Conservation (phyloP, 2,797 vertebrate species). For the Peromyscus aztecus region DNA sequence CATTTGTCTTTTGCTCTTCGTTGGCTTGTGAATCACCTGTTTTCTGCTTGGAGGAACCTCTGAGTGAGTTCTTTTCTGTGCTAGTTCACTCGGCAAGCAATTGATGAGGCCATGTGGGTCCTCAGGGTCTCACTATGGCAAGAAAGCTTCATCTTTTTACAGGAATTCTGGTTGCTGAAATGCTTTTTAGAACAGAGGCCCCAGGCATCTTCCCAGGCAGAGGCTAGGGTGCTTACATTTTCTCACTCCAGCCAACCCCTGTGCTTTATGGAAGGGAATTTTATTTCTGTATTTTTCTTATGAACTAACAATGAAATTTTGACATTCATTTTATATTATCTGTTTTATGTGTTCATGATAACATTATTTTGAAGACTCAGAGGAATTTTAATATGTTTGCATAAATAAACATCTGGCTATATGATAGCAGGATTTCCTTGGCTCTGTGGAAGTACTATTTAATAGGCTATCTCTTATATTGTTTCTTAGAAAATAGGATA, state of each 20-base stretch:
- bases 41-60: conserved; percentile 24
- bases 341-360: conserved; percentile 60
- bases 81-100: not conserved
- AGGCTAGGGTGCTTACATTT: not conserved
- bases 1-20: conserved; percentile 87
- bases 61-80: not conserved
- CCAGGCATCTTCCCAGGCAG: not conserved
- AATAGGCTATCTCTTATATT: conserved; percentile 8
- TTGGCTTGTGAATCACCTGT: conserved; percentile 59
- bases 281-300: conserved; percentile 65
- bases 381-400: conserved; percentile 64
- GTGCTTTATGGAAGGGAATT: conserved; percentile 47
- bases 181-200: conserved; percentile 16
- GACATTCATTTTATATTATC: conserved; percentile 30
- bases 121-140: not conserved
- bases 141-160: not conserved
- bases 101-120: not conserved
- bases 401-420: conserved; percentile 67
- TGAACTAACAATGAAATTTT: conserved; percentile 65
- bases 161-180: not conserved
- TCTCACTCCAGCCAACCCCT: conserved; percentile 22
- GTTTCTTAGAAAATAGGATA: conserved; percentile 42
- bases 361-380: conserved; percentile 57
- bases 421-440: conserved; percentile 68
- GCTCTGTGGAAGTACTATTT: conserved; percentile 59